Evolutionary conservation across 2,888 invertebrate species (phyloP).

Genomic region (Conops quadrifasciatus): DNA sequence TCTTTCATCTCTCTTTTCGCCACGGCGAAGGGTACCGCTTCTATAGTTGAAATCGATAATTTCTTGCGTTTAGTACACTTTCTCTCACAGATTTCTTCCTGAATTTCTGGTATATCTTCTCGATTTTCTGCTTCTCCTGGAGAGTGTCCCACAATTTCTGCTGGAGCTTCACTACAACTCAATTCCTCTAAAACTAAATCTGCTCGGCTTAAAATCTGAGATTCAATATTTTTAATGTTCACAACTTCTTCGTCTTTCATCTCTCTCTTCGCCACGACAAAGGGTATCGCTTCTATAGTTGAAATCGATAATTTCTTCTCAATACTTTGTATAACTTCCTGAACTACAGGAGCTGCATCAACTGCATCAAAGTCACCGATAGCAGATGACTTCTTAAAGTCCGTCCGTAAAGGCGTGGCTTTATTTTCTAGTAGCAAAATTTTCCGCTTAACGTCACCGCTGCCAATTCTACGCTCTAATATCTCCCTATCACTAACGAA

Average conservation of each 20-base stretch:
- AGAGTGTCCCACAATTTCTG: slow-evolving; percentile 49
- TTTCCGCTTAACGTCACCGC: slow-evolving; percentile 70
- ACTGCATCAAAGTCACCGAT: slow-evolving; percentile 20
- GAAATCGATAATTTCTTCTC: slow-evolving; percentile 66
- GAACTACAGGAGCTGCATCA: slow-evolving; percentile 65
- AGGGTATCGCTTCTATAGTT: slow-evolving; percentile 52
- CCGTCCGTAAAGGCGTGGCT: slow-evolving; percentile 37
- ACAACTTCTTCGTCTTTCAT: slow-evolving; percentile 43
- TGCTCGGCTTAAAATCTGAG: slow-evolving; percentile 52
- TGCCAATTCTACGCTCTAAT: slow-evolving; percentile 56
- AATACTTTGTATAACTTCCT: slow-evolving; percentile 68
- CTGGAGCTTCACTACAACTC: slow-evolving; percentile 47
- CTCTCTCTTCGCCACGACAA: slow-evolving; percentile 58
- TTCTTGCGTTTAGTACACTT: slow-evolving; percentile 51
- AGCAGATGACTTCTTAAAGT: slow-evolving; percentile 26
- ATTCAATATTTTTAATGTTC: slow-evolving; percentile 50
- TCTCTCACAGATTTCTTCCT: slow-evolving; percentile 59
- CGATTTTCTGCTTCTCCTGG: slow-evolving; percentile 47
- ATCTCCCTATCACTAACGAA: slow-evolving; percentile 18
- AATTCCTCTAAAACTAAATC: slow-evolving; percentile 52
- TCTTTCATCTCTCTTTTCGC: slow-evolving; percentile 55
- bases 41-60: slow-evolving; percentile 52
- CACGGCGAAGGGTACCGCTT: slow-evolving; percentile 54
- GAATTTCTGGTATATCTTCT: slow-evolving; percentile 44
- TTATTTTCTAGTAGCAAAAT: slow-evolving; percentile 67